These are phyloP conservation scores for Marmota flaviventris DNA, from an alignment of 2,113 vertebrate genomes.

Conservation along the genomic window DNA sequence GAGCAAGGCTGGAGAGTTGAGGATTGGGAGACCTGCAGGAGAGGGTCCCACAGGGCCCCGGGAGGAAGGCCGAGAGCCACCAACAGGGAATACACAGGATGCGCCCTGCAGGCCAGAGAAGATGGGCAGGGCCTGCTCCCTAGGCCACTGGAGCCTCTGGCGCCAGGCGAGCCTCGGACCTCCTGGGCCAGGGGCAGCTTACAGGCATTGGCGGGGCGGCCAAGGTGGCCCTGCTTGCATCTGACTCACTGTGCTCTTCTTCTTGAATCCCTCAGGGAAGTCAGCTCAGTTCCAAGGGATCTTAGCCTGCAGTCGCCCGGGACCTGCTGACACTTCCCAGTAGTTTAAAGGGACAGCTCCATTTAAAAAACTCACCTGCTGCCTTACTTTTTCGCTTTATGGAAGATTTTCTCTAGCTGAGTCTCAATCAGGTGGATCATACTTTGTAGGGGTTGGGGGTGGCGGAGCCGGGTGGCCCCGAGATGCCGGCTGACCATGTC, in stretches of 20 bases:
- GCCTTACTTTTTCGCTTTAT: slow-evolving; percentile 40
- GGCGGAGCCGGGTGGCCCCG: neutral
- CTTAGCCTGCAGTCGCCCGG: neutral
- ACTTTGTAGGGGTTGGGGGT: slow-evolving; percentile 51
- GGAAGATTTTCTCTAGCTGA: slow-evolving; percentile 53
- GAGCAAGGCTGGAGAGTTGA: fast-evolving
- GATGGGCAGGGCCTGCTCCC: neutral
- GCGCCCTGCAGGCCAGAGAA: neutral
- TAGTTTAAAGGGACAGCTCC: slow-evolving; percentile 52
- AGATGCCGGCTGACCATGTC: slow-evolving; percentile 1
- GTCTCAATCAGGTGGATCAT: slow-evolving; percentile 53
- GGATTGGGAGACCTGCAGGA: neutral
- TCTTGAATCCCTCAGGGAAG: slow-evolving; percentile 45
- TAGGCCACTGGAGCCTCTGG: too few species aligned
- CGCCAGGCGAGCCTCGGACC: neutral
- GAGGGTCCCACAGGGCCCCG: too few species aligned
- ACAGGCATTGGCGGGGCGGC: neutral
- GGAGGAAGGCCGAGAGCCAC: too few species aligned
- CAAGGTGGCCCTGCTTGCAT: neutral
- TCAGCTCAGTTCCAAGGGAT: slow-evolving; percentile 45
- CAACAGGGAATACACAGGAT: neutral
- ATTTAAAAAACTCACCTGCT: slow-evolving; percentile 48
- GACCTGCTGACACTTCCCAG: slow-evolving; percentile 49
- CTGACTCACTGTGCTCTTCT: slow-evolving; percentile 51
- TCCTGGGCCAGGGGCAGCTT: neutral